Percentiles rank a stretch among this genome's conserved stretches.
Evolutionary conservation across 2,888 invertebrate species (phyloP).

Genomic region (Deilephila porcellus): DNA sequence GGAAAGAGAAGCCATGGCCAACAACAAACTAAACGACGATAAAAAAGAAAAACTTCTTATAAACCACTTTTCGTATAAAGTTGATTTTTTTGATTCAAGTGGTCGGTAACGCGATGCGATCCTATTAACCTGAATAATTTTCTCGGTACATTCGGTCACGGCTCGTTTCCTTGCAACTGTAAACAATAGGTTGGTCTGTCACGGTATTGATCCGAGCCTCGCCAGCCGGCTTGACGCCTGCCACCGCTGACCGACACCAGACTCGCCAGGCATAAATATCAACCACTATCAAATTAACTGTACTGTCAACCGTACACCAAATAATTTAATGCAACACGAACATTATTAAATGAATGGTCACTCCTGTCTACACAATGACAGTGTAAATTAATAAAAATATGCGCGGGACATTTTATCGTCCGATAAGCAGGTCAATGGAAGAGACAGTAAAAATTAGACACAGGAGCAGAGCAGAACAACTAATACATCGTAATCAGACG

Average conservation of each 20-base stretch:
- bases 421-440: constrained; percentile 22
- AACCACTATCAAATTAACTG: background rate
- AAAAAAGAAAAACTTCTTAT: background rate
- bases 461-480: constrained; percentile 2
- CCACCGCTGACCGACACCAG: constrained; percentile 29
- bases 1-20: background rate
- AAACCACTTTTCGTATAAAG: background rate
- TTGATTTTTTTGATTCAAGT: background rate
- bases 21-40: background rate
- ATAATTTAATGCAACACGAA: background rate
- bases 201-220: constrained; percentile 56
- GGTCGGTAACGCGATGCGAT: background rate
- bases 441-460: constrained; percentile 9
- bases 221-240: constrained; percentile 54
- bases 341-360: background rate
- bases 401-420: background rate
- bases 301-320: background rate
- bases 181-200: constrained; percentile 54
- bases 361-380: background rate
- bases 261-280: constrained; percentile 2
- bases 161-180: constrained; percentile 29
- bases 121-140: constrained; percentile 19
- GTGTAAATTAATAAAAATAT: constrained; percentile 7
- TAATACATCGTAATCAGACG: background rate
- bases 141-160: constrained; percentile 5